Evolutionary conservation across 2,888 invertebrate genomes (phyloP).

Genomic region (Chloroclysta siterata): DNA sequence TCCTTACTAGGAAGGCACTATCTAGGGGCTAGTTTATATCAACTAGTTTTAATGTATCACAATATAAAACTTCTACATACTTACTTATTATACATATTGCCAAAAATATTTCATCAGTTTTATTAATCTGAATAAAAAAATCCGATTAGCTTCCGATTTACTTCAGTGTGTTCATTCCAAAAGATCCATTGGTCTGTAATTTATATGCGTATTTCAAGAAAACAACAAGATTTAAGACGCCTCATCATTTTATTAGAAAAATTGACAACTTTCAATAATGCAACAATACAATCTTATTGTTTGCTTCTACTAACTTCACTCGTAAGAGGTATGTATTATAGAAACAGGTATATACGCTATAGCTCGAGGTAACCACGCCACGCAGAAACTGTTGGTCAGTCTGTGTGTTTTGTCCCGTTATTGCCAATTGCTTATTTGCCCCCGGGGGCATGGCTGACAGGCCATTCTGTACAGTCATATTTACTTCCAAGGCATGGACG

Average conservation of each 20-base stretch:
- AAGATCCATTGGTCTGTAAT: neutral
- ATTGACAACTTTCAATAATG: constrained; percentile 26
- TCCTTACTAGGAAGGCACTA: too few relatives aligned
- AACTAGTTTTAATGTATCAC: too few relatives aligned
- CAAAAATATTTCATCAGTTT: too few relatives aligned
- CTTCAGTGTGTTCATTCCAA: too few relatives aligned
- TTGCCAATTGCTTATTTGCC: constrained; percentile 26
- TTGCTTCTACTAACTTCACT: constrained; percentile 20
- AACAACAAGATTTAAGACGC: constrained; percentile 17
- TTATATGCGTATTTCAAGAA: constrained; percentile 3
- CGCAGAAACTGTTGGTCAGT: constrained; percentile 20
- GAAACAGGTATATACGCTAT: constrained; percentile 19
- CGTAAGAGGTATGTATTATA: constrained; percentile 12
- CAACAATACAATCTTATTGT: constrained; percentile 18
- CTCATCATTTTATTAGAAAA: neutral
- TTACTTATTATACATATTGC: too few relatives aligned
- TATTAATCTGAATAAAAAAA: too few relatives aligned
- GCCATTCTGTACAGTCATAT: constrained; percentile 13
- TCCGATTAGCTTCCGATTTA: too few relatives aligned
- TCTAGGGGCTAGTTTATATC: too few relatives aligned
- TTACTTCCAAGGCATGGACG: neutral
- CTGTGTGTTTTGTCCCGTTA: constrained; percentile 35
- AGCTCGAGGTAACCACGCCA: constrained; percentile 19
- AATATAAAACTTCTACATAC: too few relatives aligned
- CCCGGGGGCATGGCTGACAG: constrained; percentile 19